Base-by-base conservation (phyloP, 2,797 vertebrate genomes). In the Artibeus lituratus region DNA sequence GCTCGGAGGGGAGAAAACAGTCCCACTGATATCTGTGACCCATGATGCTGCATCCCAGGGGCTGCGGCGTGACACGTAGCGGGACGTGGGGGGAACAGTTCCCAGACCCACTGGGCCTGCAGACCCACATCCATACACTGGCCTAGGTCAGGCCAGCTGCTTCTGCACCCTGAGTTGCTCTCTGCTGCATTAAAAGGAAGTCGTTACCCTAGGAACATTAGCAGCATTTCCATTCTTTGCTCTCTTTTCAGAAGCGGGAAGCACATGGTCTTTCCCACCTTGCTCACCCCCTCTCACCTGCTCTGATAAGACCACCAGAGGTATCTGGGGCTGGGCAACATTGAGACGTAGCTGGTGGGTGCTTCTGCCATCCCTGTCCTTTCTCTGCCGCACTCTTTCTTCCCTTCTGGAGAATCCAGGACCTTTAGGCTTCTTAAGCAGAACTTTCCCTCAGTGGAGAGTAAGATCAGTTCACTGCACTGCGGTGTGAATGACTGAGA, bases 261-360 rank as follows among this genome's bases (percentile, higher is more conserved):
- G 29, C 32, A 22, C 29, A 57, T 2, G 35, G 12, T 14, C 24
- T 57, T 44, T 77, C 24, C 24, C 19, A 8, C 37, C 42, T 82
- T 74, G 32, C 42, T 88, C 59, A 35, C 5, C 35, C 3, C 22
- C 12, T 32, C 35, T 49, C 53, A 12, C 81, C 49, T 51, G 47
- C 62, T 86, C n/a, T 35, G 22, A 37, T 18, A 57, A 49, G 29
- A 5, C 2, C 59, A 37, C 65, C 69, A 10, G 53, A 24, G 55
- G 39, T n/a, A 72, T 5, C n/a, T 11, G 35, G 44, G 35, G 6
- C 35, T n/a, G 8, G 4, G 35, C 32, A 67, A 88, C 72, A 69
- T 0, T 47, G 19, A 8, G 1, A 62, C n/a, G 26, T 29, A 55
- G 24, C 15, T 44, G 67, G 42, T 11, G 0, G 0, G 5, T 7